Evolutionary conservation across 2,888 invertebrate genomes (phyloP).

Genomic region (Ornithoptera alexandrae): DNA sequence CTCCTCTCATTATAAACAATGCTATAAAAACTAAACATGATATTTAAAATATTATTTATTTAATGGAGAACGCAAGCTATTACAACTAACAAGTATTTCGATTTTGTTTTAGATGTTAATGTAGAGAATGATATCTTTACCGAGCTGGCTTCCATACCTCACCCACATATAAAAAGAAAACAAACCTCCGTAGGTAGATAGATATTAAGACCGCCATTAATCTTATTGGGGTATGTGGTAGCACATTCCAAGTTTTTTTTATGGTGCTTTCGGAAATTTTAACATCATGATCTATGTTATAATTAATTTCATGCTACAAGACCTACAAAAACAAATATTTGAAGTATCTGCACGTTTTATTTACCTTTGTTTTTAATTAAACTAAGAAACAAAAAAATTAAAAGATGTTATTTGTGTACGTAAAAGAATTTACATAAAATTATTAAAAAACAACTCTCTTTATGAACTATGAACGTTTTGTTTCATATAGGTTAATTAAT

Average conservation of each 20-base stretch:
- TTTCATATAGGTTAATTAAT: not conserved
- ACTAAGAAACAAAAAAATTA: not conserved
- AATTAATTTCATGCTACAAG: conserved; percentile 8
- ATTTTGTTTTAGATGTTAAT: conserved; percentile 1
- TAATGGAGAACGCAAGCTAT: not conserved
- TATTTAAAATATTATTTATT: not conserved
- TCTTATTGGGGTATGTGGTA: conserved; percentile 29
- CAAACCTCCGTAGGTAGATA: conserved; percentile 26
- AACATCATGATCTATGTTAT: conserved; percentile 16
- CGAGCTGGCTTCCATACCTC: conserved; percentile 14
- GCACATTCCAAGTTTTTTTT: conserved; percentile 25
- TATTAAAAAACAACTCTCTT: not conserved
- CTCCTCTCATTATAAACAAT: too few species aligned
- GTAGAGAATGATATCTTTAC: conserved; percentile 6
- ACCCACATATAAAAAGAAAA: conserved; percentile 22
- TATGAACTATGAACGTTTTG: not conserved
- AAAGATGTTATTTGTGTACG: not conserved
- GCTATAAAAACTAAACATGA: not conserved
- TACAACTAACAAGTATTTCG: not conserved
- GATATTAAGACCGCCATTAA: conserved; percentile 25
- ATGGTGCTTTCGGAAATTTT: conserved; percentile 15
- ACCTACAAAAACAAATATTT: not conserved
- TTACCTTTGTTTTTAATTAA: too few species aligned
- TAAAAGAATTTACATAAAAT: not conserved
- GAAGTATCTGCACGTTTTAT: not conserved